Conservation (phyloP, 2,888 invertebrate genomes). For the Sminthurinus aureus region DNA sequence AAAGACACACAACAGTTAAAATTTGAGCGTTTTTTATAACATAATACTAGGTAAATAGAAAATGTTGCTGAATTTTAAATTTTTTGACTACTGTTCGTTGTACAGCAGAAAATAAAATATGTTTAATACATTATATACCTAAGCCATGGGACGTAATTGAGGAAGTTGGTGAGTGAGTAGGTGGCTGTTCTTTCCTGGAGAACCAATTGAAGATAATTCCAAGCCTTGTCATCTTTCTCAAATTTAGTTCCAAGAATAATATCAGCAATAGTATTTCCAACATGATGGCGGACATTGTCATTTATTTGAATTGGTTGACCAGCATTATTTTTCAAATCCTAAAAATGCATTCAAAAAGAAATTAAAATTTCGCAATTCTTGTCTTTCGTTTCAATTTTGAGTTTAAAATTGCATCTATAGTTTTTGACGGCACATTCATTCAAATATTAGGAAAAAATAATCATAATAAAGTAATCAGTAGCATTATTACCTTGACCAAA, state of each 20-base stretch:
- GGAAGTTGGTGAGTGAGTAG: constrained; percentile 81
- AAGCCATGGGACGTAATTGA: constrained; percentile 84
- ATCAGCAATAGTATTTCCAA: constrained; percentile 80
- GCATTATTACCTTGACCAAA: constrained; percentile 57
- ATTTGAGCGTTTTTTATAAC: neutral
- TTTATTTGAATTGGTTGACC: constrained; percentile 38
- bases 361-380: neutral
- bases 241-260: constrained; percentile 81
- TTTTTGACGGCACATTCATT: neutral
- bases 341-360: neutral
- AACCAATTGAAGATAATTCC: constrained; percentile 78
- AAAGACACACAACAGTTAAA: neutral
- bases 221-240: constrained; percentile 69
- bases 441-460: too few species aligned
- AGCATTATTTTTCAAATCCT: constrained; percentile 31
- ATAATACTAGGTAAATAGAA: neutral
- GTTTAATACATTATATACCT: constrained; percentile 65
- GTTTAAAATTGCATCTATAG: neutral
- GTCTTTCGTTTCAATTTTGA: neutral
- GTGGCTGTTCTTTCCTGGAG: constrained; percentile 85
- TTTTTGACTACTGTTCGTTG: neutral
- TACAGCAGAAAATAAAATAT: neutral
- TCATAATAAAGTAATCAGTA: too few species aligned
- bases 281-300: constrained; percentile 69
- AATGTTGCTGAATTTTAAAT: neutral